These are phyloP conservation scores for Phasianus colchicus DNA, from an alignment of 2,113 vertebrate species.

Conservation along the genomic window DNA sequence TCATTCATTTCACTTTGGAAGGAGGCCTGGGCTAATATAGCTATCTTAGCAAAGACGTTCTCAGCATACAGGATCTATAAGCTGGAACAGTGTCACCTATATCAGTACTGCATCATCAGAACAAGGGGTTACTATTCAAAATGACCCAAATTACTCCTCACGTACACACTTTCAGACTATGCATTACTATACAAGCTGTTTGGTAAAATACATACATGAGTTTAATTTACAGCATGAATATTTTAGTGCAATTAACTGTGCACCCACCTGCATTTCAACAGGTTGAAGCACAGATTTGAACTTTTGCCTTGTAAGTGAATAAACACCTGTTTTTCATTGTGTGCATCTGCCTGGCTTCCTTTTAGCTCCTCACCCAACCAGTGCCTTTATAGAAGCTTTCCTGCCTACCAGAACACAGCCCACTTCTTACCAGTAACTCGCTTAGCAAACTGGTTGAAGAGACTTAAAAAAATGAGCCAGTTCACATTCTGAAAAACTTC, in stretches of 20 bases:
- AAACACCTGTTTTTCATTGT: not conserved
- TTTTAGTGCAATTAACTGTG: not conserved
- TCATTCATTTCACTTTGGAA: rapidly evolving
- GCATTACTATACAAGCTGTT: rapidly evolving
- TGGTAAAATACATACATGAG: rapidly evolving
- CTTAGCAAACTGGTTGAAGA: not conserved
- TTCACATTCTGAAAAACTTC: not conserved
- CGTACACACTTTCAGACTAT: rapidly evolving
- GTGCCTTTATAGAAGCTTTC: rapidly evolving
- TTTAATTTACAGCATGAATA: not conserved
- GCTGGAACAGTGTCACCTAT: not conserved
- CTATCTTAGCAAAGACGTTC: not conserved
- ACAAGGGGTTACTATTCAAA: not conserved
- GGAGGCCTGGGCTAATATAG: not conserved
- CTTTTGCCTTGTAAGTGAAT: not conserved
- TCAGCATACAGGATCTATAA: not conserved
- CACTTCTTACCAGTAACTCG: not conserved
- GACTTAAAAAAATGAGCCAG: not conserved
- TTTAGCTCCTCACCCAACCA: not conserved
- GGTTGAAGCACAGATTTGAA: not conserved
- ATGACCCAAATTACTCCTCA: not conserved
- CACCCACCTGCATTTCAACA: not conserved
- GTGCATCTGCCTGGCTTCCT: not conserved
- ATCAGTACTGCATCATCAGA: not conserved
- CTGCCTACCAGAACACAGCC: not conserved